These are phyloP conservation scores for Adoxophyes honmai DNA, from an alignment of 1,140 invertebrate species.

Conservation along the genomic window DNA sequence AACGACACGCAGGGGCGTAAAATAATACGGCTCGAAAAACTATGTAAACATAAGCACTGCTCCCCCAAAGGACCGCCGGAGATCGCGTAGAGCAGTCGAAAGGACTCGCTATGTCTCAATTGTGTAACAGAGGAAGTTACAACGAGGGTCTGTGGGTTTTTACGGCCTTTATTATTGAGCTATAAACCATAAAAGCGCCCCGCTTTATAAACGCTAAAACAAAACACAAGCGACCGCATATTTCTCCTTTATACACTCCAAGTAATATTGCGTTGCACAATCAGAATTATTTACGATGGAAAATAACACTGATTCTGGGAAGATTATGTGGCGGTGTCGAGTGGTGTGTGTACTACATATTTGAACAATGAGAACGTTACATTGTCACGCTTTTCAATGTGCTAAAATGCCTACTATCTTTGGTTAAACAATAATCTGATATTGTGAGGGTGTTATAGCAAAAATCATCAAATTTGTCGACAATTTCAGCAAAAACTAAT, in stretches of 20 bases:
- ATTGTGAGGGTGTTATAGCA: too few relatives aligned
- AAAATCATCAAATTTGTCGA: too few relatives aligned
- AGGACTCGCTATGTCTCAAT: slow-evolving; percentile 47
- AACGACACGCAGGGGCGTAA: too few relatives aligned
- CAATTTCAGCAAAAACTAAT: too few relatives aligned
- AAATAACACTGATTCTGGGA: slow-evolving; percentile 6
- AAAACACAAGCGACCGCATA: slow-evolving; percentile 58
- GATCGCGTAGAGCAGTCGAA: slow-evolving; percentile 25
- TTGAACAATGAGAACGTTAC: too few relatives aligned
- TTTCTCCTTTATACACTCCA: slow-evolving; percentile 49
- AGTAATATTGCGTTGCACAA: slow-evolving; percentile 34
- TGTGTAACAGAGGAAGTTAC: slow-evolving; percentile 42
- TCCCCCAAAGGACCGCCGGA: not conserved
- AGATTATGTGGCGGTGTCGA: not conserved
- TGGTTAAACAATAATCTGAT: too few relatives aligned
- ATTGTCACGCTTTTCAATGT: too few relatives aligned
- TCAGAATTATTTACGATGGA: slow-evolving; percentile 22
- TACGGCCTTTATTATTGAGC: slow-evolving; percentile 62
- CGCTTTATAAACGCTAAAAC: slow-evolving; percentile 61
- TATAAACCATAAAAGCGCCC: slow-evolving; percentile 58
- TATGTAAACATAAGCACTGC: slow-evolving; percentile 1
- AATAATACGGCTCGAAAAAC: not conserved
- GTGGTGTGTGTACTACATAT: too few relatives aligned
- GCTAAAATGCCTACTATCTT: too few relatives aligned
- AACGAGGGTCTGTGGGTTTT: slow-evolving; percentile 45